Evolutionary conservation across 2,797 vertebrate species (phyloP), one percentile per base, ranked within the genome.

Genomic region (Chaetodon trifasciatus): DNA sequence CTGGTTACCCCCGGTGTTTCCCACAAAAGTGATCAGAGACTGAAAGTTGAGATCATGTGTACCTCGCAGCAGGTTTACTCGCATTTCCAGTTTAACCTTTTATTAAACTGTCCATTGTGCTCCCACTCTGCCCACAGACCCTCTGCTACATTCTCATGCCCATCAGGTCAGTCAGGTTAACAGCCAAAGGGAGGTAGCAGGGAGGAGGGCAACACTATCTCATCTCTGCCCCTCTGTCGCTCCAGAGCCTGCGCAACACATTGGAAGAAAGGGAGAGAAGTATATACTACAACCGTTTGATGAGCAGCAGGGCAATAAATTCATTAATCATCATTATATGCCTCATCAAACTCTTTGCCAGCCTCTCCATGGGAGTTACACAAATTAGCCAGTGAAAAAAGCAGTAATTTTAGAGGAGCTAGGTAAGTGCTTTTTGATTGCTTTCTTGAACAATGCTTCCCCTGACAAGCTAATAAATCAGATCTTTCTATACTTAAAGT

Each of bases 301-400:
- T 97, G 97, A 97, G 97, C 97, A 96, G 95, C 89, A 91, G 96
- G 96, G 97, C 97, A 98, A 98, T 98, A 98, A 97, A 99, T 98
- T 98, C 97, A 99, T 99, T 99, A 97, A 99, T 99, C 98, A 99
- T 99, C 97, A 98, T 99, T 99, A 98, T 98, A 98, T 99, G 98
- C 97, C 98, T 99, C 98, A 99, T 99, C 97, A 98, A 99, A 97
- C 97, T 96, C 97, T 98, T 97, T 98, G 97, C 97, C 96, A 97
- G 96, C 95, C 96, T 97, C 97, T 98, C 97, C 96, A 97, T 97
- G 97, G 97, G 97, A 98, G 97, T 98, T 97, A 97, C 97, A 98
- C 97, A 98, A 99, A 99, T 99, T 99, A 99, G 97, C 97, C 96
- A 96, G 96, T 97, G 97, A 93, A 98, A 98, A 98, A 98, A 97